Conservation (phyloP, 2,797 vertebrate species). For the Onychomys torridus region DNA sequence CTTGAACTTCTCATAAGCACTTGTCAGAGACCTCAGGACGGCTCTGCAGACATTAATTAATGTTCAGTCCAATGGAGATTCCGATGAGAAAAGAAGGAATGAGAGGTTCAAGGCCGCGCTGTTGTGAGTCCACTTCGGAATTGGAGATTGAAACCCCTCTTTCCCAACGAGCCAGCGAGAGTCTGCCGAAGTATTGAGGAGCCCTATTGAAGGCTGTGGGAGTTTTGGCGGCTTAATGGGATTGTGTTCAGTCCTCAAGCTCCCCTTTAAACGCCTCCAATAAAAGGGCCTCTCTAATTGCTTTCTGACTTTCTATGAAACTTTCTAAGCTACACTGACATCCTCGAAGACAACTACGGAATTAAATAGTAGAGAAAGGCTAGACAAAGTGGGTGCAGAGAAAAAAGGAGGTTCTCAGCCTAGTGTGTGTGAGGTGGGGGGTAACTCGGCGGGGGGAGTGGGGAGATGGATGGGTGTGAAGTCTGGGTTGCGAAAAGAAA, state of each 20-base stretch:
- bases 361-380: slow-evolving; percentile 39
- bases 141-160: slow-evolving; percentile 44
- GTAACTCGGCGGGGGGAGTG: not conserved
- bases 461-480: slow-evolving; percentile 47
- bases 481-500: slow-evolving; percentile 57
- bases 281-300: slow-evolving; percentile 80
- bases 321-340: slow-evolving; percentile 80
- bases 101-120: slow-evolving; percentile 46
- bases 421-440: slow-evolving; percentile 59
- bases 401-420: slow-evolving; percentile 56
- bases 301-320: slow-evolving; percentile 85
- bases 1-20: not conserved
- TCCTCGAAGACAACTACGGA: slow-evolving; percentile 66
- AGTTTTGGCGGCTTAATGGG: slow-evolving; percentile 76
- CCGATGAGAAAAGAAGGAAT: slow-evolving; percentile 49
- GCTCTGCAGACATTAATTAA: slow-evolving; percentile 54
- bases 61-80: slow-evolving; percentile 47
- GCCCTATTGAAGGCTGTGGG: slow-evolving; percentile 76
- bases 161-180: slow-evolving; percentile 44
- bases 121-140: slow-evolving; percentile 48
- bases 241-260: slow-evolving; percentile 57
- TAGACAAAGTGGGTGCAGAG: slow-evolving; percentile 57
- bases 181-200: slow-evolving; percentile 56
- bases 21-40: not conserved
- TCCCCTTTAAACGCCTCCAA: slow-evolving; percentile 64